These are phyloP conservation scores for Isichthys henryi DNA, from an alignment of 2,113 vertebrate species.

Conservation along the genomic window DNA sequence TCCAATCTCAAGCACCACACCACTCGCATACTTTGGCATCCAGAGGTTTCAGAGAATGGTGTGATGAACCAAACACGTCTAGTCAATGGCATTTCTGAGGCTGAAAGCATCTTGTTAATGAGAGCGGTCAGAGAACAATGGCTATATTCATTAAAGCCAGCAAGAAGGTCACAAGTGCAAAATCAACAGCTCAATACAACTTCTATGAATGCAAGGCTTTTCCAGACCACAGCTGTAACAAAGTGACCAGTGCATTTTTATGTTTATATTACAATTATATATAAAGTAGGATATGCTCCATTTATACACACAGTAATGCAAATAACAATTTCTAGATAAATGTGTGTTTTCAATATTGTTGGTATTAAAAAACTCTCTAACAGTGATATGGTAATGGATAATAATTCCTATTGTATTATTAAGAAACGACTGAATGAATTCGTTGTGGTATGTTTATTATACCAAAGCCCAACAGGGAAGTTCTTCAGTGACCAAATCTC, in stretches of 20 bases:
- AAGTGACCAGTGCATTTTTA: background rate
- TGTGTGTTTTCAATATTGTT: background rate
- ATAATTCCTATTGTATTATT: background rate
- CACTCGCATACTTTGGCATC: background rate
- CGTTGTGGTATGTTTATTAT: background rate
- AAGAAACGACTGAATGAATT: background rate
- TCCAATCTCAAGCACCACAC: background rate
- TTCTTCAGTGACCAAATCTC: constrained; percentile 1
- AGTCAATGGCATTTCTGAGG: background rate
- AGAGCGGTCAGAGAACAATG: background rate
- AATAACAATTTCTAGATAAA: background rate
- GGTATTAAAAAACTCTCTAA: background rate
- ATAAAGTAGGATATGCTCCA: background rate
- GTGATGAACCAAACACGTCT: background rate
- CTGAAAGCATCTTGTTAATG: background rate
- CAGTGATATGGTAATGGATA: background rate
- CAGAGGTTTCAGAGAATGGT: background rate
- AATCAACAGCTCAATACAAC: background rate
- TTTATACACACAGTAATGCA: background rate
- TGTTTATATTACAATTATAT: background rate
- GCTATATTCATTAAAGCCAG: background rate
- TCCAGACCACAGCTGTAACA: background rate
- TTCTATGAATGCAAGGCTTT: background rate
- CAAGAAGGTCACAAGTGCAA: background rate
- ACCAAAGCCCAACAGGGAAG: background rate